phyloP scores from a whole-genome alignment of 2,797 vertebrate species.

The Sebastes kiyomatsui region DNA sequence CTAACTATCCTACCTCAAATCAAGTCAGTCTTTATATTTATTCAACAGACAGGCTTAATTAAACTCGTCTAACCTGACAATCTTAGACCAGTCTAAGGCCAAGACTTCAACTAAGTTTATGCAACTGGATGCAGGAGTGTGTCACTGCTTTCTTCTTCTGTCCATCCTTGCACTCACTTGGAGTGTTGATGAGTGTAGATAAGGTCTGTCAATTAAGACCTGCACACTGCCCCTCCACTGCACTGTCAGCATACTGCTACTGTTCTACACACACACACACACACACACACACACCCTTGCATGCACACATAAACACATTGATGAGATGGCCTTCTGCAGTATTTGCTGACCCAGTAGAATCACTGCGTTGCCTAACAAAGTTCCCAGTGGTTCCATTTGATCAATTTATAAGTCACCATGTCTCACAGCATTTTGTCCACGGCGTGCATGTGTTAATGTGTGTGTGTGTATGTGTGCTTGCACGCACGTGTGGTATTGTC shows the following conservation, averaged over 20 bases:
- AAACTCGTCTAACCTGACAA: too few species aligned
- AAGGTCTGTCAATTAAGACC: constrained; percentile 74
- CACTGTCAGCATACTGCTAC: constrained; percentile 64
- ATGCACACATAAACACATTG: constrained; percentile 41
- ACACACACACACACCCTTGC: background rate
- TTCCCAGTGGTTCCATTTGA: constrained; percentile 73
- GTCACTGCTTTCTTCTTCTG: constrained; percentile 6
- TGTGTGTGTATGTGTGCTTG: background rate
- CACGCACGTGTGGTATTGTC: background rate
- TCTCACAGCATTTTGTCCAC: constrained; percentile 37
- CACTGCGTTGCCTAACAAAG: constrained; percentile 59
- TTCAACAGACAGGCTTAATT: too few species aligned
- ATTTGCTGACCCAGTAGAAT: constrained; percentile 73
- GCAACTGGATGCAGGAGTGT: background rate
- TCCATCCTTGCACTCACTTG: constrained; percentile 20
- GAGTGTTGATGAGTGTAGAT: constrained; percentile 65
- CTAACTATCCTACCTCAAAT: too few species aligned
- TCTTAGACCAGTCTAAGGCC: too few species aligned
- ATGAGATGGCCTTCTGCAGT: constrained; percentile 61
- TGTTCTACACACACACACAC: constrained; percentile 9
- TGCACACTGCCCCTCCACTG: constrained; percentile 18
- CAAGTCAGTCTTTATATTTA: too few species aligned
- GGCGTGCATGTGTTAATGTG: constrained; percentile 10
- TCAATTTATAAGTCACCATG: constrained; percentile 63
- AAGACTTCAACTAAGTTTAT: too few species aligned